Conservation (phyloP, 2,113 vertebrate species). For the Apteryx owenii region DNA sequence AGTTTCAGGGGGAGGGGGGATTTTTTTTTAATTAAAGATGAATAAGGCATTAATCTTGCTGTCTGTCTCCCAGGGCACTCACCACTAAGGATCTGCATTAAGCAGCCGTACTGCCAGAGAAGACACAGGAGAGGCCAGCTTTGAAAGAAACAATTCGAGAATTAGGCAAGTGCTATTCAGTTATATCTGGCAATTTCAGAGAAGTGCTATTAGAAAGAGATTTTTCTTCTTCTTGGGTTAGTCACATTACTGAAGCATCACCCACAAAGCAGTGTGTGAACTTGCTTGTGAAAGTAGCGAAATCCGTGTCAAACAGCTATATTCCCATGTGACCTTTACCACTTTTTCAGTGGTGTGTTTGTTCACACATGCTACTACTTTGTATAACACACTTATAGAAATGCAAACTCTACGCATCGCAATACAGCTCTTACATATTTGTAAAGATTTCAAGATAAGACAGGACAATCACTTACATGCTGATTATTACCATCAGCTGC, state of each 20-base stretch:
- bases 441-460: not conserved
- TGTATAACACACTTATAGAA: not conserved
- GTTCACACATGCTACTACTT: not conserved
- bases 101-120: not conserved
- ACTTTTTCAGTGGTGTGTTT: not conserved
- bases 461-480: not conserved
- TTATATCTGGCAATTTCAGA: not conserved
- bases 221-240: not conserved
- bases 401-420: not conserved
- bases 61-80: not conserved
- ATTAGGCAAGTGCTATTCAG: not conserved
- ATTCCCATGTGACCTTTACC: not conserved
- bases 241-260: not conserved
- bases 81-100: not conserved
- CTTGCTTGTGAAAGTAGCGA: not conserved
- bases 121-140: not conserved
- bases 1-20: not conserved
- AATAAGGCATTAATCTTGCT: not conserved
- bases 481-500: not conserved
- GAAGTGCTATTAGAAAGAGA: not conserved
- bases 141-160: not conserved
- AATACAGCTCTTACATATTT: not conserved
- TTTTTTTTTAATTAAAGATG: not conserved
- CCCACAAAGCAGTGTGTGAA: not conserved
- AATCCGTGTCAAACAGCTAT: not conserved